Evolutionary conservation across 1,140 invertebrate genomes (phyloP), one percentile per base, ranked within the genome.

Genomic region (Drepana arcuata): DNA sequence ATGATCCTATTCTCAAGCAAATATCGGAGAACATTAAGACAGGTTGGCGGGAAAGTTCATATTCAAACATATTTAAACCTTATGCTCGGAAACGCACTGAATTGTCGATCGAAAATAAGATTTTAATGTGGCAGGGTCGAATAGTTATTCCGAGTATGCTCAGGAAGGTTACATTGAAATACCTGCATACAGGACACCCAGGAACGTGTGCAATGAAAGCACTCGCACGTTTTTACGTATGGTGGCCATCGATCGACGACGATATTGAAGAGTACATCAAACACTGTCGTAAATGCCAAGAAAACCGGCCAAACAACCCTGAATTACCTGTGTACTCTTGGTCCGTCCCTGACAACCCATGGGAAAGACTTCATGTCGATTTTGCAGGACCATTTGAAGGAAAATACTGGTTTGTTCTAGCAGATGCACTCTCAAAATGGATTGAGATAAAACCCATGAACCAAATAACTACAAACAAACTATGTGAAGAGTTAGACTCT

Each of bases 141-240:
- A 36, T 73, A 9, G 34, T 67, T 2, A 30, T 75, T 18, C 61
- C 68, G 1, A 10, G 3, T 11, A 38, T 13, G 12, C 48, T 61
- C 14, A 36, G 48, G 16, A n/a, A 40, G 1, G n/a, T 9, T 0
- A 12, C 70, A 12, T 28, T 75, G 26, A 34, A 53, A 23, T 54
- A 70, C 40, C 41, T 75, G 10, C 67, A 75, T 25, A 46, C 48
- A 10, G 41, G 36, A 1, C 66, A 70, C 26, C 37, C 46, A 14
- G 67, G 62, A 10, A 42, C 67, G 0, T 48, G 57, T 5, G 41
- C 48, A 45, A 70, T 63, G 41, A 73, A 68, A 36, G 36, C 53
- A 14, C 26, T 66, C 5, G 69, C 69, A 0, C 36, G 50, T 5
- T 51, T 54, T 23, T 79, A 84, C 44, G 61, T 85, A 4, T 65